A percentile compares a stretch with the other conserved stretches of the same genome.
phyloP scores from a whole-genome alignment of 2,113 vertebrate species.

The Menidia beryllina region DNA sequence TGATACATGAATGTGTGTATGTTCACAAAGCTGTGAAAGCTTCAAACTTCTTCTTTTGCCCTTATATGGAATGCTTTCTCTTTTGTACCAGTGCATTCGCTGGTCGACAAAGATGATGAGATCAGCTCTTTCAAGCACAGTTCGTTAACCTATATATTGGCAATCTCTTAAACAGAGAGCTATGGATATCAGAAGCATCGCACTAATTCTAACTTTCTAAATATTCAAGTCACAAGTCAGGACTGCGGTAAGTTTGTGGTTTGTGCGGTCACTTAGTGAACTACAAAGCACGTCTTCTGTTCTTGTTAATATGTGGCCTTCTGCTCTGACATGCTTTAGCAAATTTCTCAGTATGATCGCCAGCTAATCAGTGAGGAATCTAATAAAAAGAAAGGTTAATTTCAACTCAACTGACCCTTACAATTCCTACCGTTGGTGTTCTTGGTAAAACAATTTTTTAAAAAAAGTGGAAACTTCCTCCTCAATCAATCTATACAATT shows the following conservation, averaged over 20 bases:
- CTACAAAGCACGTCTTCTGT: not conserved
- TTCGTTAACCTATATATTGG: too few relatives aligned
- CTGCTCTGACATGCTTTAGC: slow-evolving; percentile 11
- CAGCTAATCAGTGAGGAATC: slow-evolving; percentile 29
- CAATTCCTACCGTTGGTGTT: not conserved
- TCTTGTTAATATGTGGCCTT: slow-evolving; percentile 2
- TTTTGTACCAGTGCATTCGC: too few relatives aligned
- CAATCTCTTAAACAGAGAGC: too few relatives aligned
- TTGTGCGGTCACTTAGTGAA: slow-evolving; percentile 1
- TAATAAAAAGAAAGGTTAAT: slow-evolving; percentile 8
- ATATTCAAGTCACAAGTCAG: not conserved
- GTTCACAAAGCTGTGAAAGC: not conserved
- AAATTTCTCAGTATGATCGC: slow-evolving; percentile 12
- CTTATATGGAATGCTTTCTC: too few relatives aligned
- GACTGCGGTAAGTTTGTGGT: not conserved
- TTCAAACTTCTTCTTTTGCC: not conserved
- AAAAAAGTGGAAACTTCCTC: not conserved
- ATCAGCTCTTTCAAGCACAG: too few relatives aligned
- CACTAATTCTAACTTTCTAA: too few relatives aligned
- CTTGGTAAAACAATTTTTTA: not conserved
- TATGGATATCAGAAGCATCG: too few relatives aligned
- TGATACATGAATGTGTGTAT: not conserved
- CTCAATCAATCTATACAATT: too few relatives aligned
- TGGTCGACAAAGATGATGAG: too few relatives aligned
- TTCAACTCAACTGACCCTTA: not conserved